Evolutionary conservation across 1,140 invertebrate genomes (phyloP), one percentile per base, ranked within the genome.

Genomic region (Listronotus oregonensis): DNA sequence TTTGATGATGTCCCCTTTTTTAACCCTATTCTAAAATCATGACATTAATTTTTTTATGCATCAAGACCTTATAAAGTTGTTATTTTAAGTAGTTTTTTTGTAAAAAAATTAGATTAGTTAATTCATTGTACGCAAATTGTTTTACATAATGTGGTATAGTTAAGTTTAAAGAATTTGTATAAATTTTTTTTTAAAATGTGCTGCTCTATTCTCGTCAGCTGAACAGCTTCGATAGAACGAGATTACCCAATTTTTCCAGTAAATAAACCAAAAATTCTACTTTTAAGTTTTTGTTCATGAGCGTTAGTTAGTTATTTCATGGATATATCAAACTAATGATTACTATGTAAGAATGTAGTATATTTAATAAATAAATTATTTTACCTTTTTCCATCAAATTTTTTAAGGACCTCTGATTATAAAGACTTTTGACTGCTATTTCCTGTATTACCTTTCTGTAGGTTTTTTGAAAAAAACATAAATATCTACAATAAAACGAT

Each of bases 311-410:
- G n/a, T 15, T 21, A 12, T 0, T 12, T 27, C 49, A 31, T 51
- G 31, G 6, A 12, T 32, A 51, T 31, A 8, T 31, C 3, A 14
- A 7, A 8, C 8, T n/a, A n/a, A n/a, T n/a, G n/a, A n/a, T n/a
- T 58, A 47, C 27, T 17, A 64, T 51, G 18, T 54, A 54, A 61
- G 15, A 31, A 27, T 66, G 56, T 66, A 60, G 39, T 61, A 66
- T 66, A 66, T 58, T 66, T 59, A 21, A 66, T 66, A 66, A 52
- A 54, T 66, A 66, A 66, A 61, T 66, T 66, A 66, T 66, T 66
- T 61, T 59, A 17, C 9, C 43, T 40, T 64, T 63, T 51, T 63
- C 44, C 27, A 51, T 55, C 10, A 42, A 39, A 47, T 34, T 31
- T 11, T 11, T 15, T 11, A 57, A 42, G 18, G 27, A 9, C 15